phyloP scores from a whole-genome alignment of 2,113 vertebrate species.

The Syrrhaptes paradoxus region DNA sequence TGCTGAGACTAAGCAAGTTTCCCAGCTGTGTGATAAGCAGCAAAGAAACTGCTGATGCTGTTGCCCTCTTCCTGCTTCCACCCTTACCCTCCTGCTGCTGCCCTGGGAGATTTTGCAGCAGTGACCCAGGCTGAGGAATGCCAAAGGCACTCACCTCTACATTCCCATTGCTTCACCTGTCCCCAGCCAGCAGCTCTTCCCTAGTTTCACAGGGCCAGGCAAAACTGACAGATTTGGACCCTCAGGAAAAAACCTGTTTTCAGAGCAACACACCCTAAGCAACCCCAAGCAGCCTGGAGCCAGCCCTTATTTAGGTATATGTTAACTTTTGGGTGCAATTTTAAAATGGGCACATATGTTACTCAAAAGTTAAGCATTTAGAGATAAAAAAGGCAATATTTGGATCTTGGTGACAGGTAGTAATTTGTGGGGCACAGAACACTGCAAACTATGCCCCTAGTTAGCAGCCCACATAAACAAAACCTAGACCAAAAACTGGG shows the following conservation, averaged over 20 bases:
- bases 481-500: background rate
- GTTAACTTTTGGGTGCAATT: background rate
- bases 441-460: background rate
- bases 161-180: background rate
- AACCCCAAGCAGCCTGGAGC: background rate
- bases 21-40: background rate
- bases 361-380: background rate
- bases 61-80: background rate
- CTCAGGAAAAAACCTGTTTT: background rate
- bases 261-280: background rate
- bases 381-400: background rate
- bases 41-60: background rate
- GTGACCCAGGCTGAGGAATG: background rate
- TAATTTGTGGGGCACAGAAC: background rate
- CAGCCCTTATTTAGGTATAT: background rate
- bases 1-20: background rate
- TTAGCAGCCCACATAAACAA: background rate
- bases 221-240: background rate
- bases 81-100: background rate
- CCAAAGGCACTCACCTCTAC: background rate
- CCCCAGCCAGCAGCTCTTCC: background rate
- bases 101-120: background rate
- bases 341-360: background rate
- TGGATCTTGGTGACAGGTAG: background rate
- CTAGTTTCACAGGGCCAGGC: background rate